Percentiles rank a stretch among this genome's conserved stretches.
Conservation (phyloP, 1,140 invertebrate species). For the Nasonia vitripennis region DNA sequence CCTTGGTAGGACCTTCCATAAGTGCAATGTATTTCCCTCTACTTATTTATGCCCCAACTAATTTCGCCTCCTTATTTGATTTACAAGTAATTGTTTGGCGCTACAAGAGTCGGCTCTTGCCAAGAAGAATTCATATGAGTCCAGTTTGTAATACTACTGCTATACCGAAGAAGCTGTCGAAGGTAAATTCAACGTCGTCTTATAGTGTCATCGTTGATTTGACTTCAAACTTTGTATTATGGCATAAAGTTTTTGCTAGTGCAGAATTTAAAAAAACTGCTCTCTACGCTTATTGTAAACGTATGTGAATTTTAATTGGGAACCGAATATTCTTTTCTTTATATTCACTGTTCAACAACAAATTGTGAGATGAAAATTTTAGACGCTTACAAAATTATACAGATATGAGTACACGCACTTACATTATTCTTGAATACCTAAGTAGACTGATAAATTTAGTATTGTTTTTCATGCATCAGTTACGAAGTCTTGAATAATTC, state of each 20-base stretch:
- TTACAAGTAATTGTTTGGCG: too few relatives aligned
- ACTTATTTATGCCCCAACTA: too few relatives aligned
- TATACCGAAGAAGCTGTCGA: not conserved
- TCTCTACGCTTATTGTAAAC: slow-evolving; percentile 10
- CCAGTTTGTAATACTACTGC: slow-evolving; percentile 18
- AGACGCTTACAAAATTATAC: not conserved
- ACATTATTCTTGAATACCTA: slow-evolving; percentile 2
- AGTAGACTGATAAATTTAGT: slow-evolving; percentile 36
- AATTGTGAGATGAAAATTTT: slow-evolving; percentile 25
- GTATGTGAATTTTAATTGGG: slow-evolving; percentile 2
- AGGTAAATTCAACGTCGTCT: slow-evolving; percentile 20
- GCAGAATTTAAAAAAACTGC: not conserved
- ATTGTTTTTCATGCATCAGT: slow-evolving; percentile 15
- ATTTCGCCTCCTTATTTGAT: too few relatives aligned
- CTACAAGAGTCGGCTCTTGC: too few relatives aligned
- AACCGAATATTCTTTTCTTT: slow-evolving; percentile 22
- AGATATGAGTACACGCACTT: not conserved
- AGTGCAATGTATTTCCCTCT: too few relatives aligned
- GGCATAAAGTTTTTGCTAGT: too few relatives aligned
- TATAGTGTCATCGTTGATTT: slow-evolving; percentile 23
- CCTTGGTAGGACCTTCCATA: too few relatives aligned
- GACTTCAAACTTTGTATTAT: not conserved
- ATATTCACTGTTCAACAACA: not conserved
- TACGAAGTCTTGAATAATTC: slow-evolving; percentile 15
- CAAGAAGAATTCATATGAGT: not conserved